These are phyloP conservation scores for Frankliniella fusca DNA, from an alignment of 2,888 invertebrate genomes.

Conservation along the genomic window DNA sequence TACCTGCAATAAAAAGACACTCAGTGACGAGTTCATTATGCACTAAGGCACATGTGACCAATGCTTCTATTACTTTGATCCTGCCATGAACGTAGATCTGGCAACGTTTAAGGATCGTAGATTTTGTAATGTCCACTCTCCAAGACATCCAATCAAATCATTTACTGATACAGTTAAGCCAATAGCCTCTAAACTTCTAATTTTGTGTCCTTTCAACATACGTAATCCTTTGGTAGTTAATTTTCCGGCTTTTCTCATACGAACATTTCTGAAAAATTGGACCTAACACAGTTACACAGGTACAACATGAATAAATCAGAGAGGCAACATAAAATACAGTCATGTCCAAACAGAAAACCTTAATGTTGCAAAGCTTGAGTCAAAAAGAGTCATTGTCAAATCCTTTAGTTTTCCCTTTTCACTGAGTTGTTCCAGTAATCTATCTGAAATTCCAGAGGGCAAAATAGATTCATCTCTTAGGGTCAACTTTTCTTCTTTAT, in stretches of 20 bases:
- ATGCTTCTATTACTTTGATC: constrained; percentile 48
- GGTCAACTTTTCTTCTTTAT: constrained; percentile 34
- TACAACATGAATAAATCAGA: background rate
- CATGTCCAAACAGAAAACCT: constrained; percentile 44
- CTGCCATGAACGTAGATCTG: constrained; percentile 58
- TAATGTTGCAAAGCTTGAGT: constrained; percentile 56
- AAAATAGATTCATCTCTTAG: constrained; percentile 57
- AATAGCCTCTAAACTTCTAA: constrained; percentile 58
- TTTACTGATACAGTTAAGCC: constrained; percentile 57
- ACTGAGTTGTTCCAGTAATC: constrained; percentile 54
- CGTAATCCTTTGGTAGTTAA: constrained; percentile 57
- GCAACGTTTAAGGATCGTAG: constrained; percentile 59
- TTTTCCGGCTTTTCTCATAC: constrained; percentile 56
- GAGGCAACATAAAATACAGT: constrained; percentile 3
- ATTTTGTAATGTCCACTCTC: constrained; percentile 61
- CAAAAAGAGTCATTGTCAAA: constrained; percentile 58
- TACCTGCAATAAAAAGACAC: constrained; percentile 46
- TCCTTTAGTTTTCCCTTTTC: constrained; percentile 58
- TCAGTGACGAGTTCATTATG: background rate
- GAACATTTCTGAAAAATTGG: constrained; percentile 50
- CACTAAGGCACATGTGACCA: background rate
- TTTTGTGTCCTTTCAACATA: constrained; percentile 59
- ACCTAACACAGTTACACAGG: background rate
- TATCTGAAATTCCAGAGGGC: constrained; percentile 57
- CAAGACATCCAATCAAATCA: constrained; percentile 61